A percentile compares a stretch with the other conserved stretches of the same genome.
These are phyloP conservation scores for Triplophysa tibetana DNA, from an alignment of 2,113 vertebrate genomes.

Conservation along the genomic window DNA sequence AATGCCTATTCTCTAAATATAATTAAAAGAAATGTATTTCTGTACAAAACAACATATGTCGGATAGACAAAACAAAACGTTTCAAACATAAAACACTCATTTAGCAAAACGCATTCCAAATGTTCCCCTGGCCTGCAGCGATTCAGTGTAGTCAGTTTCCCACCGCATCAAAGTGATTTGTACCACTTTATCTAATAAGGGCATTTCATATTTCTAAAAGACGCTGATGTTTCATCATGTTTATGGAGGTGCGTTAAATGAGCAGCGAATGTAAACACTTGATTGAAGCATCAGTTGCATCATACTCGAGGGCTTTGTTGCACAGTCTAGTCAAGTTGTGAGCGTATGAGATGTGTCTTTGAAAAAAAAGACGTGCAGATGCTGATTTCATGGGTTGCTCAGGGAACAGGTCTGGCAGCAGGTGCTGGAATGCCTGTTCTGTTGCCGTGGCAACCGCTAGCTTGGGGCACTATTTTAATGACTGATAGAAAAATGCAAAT, in stretches of 20 bases:
- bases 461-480: constrained; percentile 57
- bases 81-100: not conserved
- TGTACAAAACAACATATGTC: too few relatives aligned
- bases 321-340: constrained; percentile 10
- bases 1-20: not conserved
- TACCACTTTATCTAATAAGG: not conserved
- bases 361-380: constrained; percentile 22
- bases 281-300: constrained; percentile 16
- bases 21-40: too few relatives aligned
- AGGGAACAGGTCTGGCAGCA: constrained; percentile 48
- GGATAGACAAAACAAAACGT: not conserved
- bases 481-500: constrained; percentile 31
- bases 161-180: not conserved
- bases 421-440: constrained; percentile 67
- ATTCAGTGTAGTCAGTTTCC: not conserved
- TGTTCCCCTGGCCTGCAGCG: not conserved
- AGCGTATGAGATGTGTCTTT: not conserved
- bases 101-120: constrained; percentile 7
- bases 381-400: constrained; percentile 47
- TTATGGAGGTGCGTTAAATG: constrained; percentile 12
- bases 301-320: constrained; percentile 16
- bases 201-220: not conserved
- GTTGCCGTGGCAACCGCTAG: constrained; percentile 74
- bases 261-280: constrained; percentile 15
- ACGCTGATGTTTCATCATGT: constrained; percentile 27